Evolutionary conservation across 2,797 vertebrate species (phyloP).

Genomic region (Erethizon dorsatum): DNA sequence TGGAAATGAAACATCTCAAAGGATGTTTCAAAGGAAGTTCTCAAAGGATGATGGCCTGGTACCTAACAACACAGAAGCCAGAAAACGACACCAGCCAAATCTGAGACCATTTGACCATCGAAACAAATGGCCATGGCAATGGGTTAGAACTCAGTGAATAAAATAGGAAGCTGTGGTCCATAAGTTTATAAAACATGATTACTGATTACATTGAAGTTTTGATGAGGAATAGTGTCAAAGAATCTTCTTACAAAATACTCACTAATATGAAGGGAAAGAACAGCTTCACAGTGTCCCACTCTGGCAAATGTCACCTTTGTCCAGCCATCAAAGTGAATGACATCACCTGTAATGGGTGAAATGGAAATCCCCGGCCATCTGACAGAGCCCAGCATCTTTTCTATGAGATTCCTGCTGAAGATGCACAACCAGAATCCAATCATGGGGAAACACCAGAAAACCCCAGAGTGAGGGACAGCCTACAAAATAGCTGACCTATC

Average conservation of each 20-base stretch:
- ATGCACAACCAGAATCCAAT: background rate
- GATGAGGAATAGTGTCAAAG: background rate
- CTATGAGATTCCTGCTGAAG: background rate
- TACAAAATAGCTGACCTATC: background rate
- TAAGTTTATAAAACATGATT: background rate
- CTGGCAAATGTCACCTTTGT: background rate
- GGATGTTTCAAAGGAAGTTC: too few relatives aligned
- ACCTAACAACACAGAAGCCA: background rate
- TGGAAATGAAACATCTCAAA: too few relatives aligned
- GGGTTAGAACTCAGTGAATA: background rate
- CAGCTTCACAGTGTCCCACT: background rate
- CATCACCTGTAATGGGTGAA: too few relatives aligned
- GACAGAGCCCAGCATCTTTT: rapidly evolving
- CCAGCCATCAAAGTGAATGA: background rate
- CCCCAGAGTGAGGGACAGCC: rapidly evolving
- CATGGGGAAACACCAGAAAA: background rate
- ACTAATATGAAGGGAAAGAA: background rate
- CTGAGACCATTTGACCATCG: background rate
- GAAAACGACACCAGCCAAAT: background rate
- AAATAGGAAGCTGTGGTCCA: background rate
- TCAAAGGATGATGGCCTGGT: background rate
- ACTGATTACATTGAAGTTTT: background rate
- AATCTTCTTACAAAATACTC: background rate
- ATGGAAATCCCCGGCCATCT: rapidly evolving
- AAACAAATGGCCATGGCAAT: background rate